Base-by-base conservation (phyloP, 2,797 vertebrate genomes). In the Peromyscus aztecus region DNA sequence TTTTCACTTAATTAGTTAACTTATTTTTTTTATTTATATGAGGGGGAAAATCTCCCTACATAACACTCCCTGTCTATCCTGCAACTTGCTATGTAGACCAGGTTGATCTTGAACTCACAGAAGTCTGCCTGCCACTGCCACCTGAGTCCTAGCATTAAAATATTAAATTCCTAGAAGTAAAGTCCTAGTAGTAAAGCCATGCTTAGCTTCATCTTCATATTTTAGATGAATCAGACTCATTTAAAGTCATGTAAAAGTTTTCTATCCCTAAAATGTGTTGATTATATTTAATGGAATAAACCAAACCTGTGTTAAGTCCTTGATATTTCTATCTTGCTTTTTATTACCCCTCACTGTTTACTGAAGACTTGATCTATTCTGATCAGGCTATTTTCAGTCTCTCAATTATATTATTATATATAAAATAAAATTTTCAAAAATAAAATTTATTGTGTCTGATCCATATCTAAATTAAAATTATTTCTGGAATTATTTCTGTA, bases 391-490 rank as follows among this genome's bases (percentile, higher is more conserved):
- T 81, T 92, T 43, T 92, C 87, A 73, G 6, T 19, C 2, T 92
- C 55, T 12, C 37, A 86, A 86, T 92, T 90, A 27, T 34, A 55
- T 34, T 49, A 52, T 69, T 37, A 37, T 13, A 55, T 55, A 40
- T 40, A 55, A 37, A 40, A 80, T 80, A 23, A 23, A 69, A 21
- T 40, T 31, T 84, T 69, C 63, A 61, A 88, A 59, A 90, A 84
- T 89, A n/a, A 81, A 89, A 89, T 89, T 57, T 73, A 82, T 84
- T n/a, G 78, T 90, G 59, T 94, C 59, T 77, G 16, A 89, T 37
- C 55, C n/a, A 95, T 88, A 95, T 61, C 40, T 67, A 97, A 97
- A 89, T 85, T 86, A 97, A 94, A 89, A 67, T 89, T 93, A 46
- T 83, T 46, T 95, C 24, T 14, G 6, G 17, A 92, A 91, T 96